Conservation (phyloP, 1,140 invertebrate genomes). For the Nymphalis io region DNA sequence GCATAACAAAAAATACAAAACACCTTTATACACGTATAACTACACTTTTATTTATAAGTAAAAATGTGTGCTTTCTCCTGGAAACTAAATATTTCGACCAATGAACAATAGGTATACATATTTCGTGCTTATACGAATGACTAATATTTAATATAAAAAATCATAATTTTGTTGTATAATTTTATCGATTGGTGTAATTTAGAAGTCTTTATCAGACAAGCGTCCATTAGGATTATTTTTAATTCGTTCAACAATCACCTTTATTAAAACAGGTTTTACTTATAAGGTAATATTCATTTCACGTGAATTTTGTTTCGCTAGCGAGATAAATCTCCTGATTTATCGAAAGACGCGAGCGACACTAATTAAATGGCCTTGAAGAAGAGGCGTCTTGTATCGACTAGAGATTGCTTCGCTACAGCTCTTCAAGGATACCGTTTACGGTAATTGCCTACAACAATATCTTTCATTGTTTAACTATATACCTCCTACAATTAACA, state of each 20-base stretch:
- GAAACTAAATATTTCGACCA: no score
- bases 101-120: no score
- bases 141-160: no score
- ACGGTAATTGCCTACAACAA: constrained; percentile 1
- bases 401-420: not conserved
- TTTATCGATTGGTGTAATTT: no score
- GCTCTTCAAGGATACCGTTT: not conserved
- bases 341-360: constrained; percentile 4
- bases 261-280: not conserved
- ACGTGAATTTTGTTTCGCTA: constrained; percentile 8
- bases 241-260: not conserved
- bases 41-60: no score
- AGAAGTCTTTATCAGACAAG: no score
- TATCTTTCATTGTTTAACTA: not conserved
- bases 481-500: not conserved
- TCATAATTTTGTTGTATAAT: no score
- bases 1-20: no score
- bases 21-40: no score
- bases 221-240: not conserved
- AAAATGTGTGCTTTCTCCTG: no score
- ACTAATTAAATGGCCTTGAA: constrained; percentile 27
- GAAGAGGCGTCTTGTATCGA: not conserved
- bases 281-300: not conserved
- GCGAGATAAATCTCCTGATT: constrained; percentile 23
- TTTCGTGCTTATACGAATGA: no score